These are phyloP conservation scores for Embiotoca jacksoni DNA, from an alignment of 2,113 vertebrate genomes.

Conservation along the genomic window DNA sequence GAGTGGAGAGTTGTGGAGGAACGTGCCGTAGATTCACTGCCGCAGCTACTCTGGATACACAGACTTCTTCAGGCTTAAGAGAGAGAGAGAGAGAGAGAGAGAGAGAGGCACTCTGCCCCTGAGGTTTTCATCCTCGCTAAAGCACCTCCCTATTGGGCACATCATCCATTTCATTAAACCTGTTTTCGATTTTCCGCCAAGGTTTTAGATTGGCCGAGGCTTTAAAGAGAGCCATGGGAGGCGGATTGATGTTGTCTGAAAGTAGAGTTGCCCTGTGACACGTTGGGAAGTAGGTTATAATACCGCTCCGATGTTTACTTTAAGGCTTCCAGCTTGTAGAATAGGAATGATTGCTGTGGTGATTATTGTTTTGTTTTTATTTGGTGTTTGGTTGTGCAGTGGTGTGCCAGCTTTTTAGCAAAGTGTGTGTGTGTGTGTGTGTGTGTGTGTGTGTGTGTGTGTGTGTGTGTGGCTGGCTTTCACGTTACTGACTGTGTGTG, in stretches of 20 bases:
- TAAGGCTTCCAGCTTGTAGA: slow-evolving; percentile 54
- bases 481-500: slow-evolving; percentile 27
- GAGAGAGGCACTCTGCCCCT: slow-evolving; percentile 16
- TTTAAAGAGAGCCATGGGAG: slow-evolving; percentile 63
- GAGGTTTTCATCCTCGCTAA: slow-evolving; percentile 55
- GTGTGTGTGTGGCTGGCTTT: neutral
- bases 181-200: slow-evolving; percentile 68
- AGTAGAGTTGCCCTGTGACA: slow-evolving; percentile 43
- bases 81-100: slow-evolving; percentile 9
- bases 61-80: slow-evolving; percentile 35
- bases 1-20: slow-evolving; percentile 52
- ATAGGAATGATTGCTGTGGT: slow-evolving; percentile 44
- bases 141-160: slow-evolving; percentile 65
- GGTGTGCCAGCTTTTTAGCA: slow-evolving; percentile 33
- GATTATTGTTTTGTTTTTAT: slow-evolving; percentile 29
- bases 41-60: slow-evolving; percentile 25
- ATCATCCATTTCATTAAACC: slow-evolving; percentile 79
- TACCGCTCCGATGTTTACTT: slow-evolving; percentile 42
- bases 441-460: slow-evolving; percentile 15
- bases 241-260: slow-evolving; percentile 65
- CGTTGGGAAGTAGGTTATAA: slow-evolving; percentile 20
- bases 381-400: slow-evolving; percentile 52
- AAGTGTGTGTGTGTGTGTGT: neutral
- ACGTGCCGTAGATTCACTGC: slow-evolving; percentile 28
- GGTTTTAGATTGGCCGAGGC: slow-evolving; percentile 56